Evolutionary conservation across 2,888 invertebrate species (phyloP), one percentile per base, ranked within the genome.

Genomic region (Apoda limacodes): DNA sequence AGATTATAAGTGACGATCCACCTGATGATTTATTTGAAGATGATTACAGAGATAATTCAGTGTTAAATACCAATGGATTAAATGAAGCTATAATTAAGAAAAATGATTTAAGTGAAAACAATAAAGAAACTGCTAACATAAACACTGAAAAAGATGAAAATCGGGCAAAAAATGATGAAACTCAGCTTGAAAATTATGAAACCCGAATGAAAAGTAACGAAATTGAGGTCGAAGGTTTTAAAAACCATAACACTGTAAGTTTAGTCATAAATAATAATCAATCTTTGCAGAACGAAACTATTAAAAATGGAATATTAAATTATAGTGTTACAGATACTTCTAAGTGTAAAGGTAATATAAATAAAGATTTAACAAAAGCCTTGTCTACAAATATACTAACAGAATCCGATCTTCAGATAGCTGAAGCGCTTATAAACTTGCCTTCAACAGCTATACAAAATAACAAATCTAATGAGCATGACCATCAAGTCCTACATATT

Each of bases 21-120:
- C 78, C 78, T 4, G 80, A 80, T 51, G 72, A 78, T 44, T 54
- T 80, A 37, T 78, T 76, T 45, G 80, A 80, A 55, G 78, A 80
- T 42, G 80, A 80, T 37, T 60, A 56, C 46, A 72, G 60, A 50
- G 70, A 70, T 28, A 60, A 27, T 32, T 41, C 25, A 32, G 32
- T 35, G 6, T 23, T 30, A 13, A 52, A 39, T 34, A 52, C 45
- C 29, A 65, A 64, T 44, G 60, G 57, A 28, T 52, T 52, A 31
- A 48, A 43, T 38, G 52, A 54, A 29, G 45, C 28, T 29, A 32
- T 35, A 11, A 39, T 39, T 20, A 38, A 46, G 29, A 45, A 44
- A 25, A 48, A 38, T 30, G 41, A 42, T n/a, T 28, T 32, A 12
- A 37, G 35, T 32, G 39, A 50, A 31, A 30, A 39, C 22, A 32